Evolutionary conservation across 2,888 invertebrate genomes (phyloP).

Genomic region (Mylabris sibirica): DNA sequence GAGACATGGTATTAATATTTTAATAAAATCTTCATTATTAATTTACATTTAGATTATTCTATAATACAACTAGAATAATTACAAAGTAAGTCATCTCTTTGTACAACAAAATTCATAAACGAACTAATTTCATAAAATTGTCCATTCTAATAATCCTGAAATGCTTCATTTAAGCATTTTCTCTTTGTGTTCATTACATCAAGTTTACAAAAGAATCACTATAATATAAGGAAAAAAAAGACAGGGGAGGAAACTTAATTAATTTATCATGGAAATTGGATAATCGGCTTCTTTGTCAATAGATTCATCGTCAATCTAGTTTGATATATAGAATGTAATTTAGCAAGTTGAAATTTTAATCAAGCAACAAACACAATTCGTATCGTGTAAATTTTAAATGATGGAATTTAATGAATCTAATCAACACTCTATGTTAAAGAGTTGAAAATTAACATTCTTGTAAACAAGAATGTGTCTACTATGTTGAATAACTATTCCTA

Average conservation of each 20-base stretch:
- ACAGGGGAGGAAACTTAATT: background rate
- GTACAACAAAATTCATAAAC: too few species aligned
- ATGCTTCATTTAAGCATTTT: background rate
- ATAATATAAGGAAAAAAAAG: too few species aligned
- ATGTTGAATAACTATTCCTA: background rate
- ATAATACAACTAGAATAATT: too few species aligned
- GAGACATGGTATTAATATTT: too few species aligned
- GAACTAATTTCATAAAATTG: background rate
- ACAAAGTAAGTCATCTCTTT: too few species aligned
- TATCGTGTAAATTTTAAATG: background rate
- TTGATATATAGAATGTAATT: background rate
- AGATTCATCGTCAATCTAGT: background rate
- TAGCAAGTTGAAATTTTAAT: background rate
- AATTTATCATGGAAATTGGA: background rate
- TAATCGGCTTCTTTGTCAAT: background rate
- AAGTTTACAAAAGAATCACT: background rate
- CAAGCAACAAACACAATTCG: background rate
- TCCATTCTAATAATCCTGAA: background rate
- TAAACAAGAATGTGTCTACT: background rate
- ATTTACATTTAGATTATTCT: too few species aligned
- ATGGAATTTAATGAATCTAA: background rate
- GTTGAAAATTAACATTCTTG: background rate
- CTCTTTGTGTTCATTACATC: background rate
- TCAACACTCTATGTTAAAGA: background rate
- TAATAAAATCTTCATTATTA: too few species aligned